A percentile compares a stretch with the other conserved stretches of the same genome.
Evolutionary conservation across 2,888 invertebrate species (phyloP).

Genomic region (Phyllotreta striolata): DNA sequence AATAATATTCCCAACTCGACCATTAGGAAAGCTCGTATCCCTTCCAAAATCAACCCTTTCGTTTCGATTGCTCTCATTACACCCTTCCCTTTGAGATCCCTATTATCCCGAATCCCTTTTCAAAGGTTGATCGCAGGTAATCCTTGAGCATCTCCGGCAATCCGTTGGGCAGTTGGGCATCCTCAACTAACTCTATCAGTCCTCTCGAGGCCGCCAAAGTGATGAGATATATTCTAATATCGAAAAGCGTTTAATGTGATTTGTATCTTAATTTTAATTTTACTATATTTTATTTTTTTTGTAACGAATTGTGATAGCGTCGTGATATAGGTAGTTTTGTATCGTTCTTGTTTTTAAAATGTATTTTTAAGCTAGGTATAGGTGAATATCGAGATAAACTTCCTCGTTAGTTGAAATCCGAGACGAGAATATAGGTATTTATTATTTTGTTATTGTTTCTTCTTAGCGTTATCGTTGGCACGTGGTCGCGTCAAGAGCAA

Average conservation of each 20-base stretch:
- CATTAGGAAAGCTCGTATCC: slow-evolving; percentile 6
- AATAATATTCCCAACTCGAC: slow-evolving; percentile 17
- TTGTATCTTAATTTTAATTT: slow-evolving; percentile 5
- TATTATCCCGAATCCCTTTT: background rate
- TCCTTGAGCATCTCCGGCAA: background rate
- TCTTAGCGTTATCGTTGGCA: slow-evolving; percentile 36
- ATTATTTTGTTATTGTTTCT: slow-evolving; percentile 22
- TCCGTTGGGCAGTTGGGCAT: background rate
- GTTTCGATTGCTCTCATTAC: slow-evolving; percentile 39
- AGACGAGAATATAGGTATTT: slow-evolving; percentile 8
- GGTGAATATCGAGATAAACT: slow-evolving; percentile 2
- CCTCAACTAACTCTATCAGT: slow-evolving; percentile 25
- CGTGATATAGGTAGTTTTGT: slow-evolving; percentile 16
- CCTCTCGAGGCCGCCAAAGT: slow-evolving; percentile 32
- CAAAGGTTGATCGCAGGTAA: too few relatives aligned
- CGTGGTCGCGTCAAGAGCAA: slow-evolving; percentile 37
- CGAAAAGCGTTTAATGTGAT: slow-evolving; percentile 4
- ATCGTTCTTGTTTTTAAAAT: slow-evolving; percentile 10
- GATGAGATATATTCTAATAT: slow-evolving; percentile 5
- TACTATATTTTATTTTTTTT: slow-evolving; percentile 11
- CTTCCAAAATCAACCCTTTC: slow-evolving; percentile 37
- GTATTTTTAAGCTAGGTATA: slow-evolving; percentile 7
- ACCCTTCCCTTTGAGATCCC: background rate
- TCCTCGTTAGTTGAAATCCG: slow-evolving; percentile 13
- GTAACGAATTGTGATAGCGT: slow-evolving; percentile 17